phyloP scores from a whole-genome alignment of 2,888 invertebrate genomes.

The Orthosia gracilis region DNA sequence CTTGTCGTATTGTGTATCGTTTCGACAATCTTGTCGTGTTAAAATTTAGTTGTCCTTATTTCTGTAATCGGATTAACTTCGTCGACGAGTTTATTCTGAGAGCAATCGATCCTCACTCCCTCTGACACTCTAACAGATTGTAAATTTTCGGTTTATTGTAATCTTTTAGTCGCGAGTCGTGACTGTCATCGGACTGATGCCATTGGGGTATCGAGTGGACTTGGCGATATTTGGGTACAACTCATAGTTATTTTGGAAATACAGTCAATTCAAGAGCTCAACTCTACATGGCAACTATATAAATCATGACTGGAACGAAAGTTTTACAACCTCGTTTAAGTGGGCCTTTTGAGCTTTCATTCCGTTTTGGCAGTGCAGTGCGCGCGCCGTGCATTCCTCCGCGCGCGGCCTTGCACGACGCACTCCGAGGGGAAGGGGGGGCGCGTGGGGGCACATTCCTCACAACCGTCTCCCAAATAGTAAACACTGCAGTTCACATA shows the following conservation, averaged over 20 bases:
- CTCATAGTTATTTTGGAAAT: neutral
- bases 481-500: slow-evolving; percentile 68
- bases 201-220: slow-evolving; percentile 1
- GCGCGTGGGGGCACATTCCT: slow-evolving; percentile 71
- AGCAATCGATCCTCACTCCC: slow-evolving; percentile 51
- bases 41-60: slow-evolving; percentile 57
- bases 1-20: slow-evolving; percentile 50
- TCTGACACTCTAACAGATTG: slow-evolving; percentile 47
- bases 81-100: slow-evolving; percentile 55
- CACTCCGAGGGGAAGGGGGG: slow-evolving; percentile 36
- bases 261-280: neutral
- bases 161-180: slow-evolving; percentile 43
- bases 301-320: neutral
- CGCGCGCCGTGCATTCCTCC: slow-evolving; percentile 70
- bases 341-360: slow-evolving; percentile 41
- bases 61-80: slow-evolving; percentile 59
- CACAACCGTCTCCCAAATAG: slow-evolving; percentile 64
- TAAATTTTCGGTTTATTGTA: slow-evolving; percentile 48
- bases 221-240: neutral
- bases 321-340: too few relatives aligned
- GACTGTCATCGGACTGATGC: slow-evolving; percentile 33
- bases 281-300: neutral
- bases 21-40: slow-evolving; percentile 41
- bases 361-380: slow-evolving; percentile 33
- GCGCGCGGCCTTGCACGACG: slow-evolving; percentile 77